Percentiles rank a stretch among this genome's conserved stretches.
phyloP scores from a whole-genome alignment of 2,113 vertebrate genomes.

The Salvator merianae region DNA sequence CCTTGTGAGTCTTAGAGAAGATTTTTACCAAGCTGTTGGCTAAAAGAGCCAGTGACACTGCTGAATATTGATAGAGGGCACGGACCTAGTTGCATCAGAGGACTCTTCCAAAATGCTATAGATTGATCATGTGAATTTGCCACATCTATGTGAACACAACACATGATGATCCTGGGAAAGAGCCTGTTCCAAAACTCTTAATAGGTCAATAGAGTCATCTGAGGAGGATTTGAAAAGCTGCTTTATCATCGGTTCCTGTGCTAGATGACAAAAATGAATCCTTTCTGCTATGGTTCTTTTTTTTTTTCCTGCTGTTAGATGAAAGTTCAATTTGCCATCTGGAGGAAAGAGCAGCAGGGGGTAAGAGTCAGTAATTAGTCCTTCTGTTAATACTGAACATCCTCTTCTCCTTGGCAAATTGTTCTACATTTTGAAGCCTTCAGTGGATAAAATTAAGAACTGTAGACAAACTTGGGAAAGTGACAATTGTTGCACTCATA shows the following conservation, averaged over 20 bases:
- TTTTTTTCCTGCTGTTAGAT: neutral
- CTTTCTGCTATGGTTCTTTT: neutral
- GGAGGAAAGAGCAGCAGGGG: slow-evolving; percentile 9
- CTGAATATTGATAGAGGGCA: too few relatives aligned
- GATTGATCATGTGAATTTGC: neutral
- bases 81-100: too few relatives aligned
- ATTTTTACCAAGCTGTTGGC: too few relatives aligned
- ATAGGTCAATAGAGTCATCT: neutral
- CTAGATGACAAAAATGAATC: neutral
- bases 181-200: neutral
- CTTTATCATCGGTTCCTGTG: neutral
- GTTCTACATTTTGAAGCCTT: too few relatives aligned
- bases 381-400: slow-evolving; percentile 10
- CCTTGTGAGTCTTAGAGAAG: too few relatives aligned
- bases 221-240: neutral
- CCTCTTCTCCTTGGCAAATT: neutral
- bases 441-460: neutral
- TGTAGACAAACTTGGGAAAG: neutral
- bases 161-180: neutral
- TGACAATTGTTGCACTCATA: neutral
- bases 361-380: neutral
- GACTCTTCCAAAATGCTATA: neutral
- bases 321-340: slow-evolving; percentile 11
- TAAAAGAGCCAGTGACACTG: too few relatives aligned
- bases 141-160: neutral